Conservation (phyloP, 2,888 invertebrate genomes). For the Polydrusus pterygomalis region DNA sequence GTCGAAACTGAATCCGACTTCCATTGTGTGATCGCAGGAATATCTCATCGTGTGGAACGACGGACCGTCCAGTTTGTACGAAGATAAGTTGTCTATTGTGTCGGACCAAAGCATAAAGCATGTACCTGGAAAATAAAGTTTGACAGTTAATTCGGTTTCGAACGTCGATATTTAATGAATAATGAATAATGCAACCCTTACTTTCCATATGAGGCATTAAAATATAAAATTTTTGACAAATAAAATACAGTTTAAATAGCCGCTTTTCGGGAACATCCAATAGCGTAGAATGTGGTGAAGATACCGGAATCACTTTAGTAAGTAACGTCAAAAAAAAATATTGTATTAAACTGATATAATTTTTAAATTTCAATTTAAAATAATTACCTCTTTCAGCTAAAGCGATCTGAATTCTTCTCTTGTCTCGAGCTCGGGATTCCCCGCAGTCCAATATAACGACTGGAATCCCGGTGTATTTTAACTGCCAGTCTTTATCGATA, state of each 20-base stretch:
- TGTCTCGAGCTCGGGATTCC: slow-evolving; percentile 80
- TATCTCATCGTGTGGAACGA: slow-evolving; percentile 89
- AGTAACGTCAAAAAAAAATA: not conserved
- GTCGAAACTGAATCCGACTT: slow-evolving; percentile 88
- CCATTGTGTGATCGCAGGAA: slow-evolving; percentile 83
- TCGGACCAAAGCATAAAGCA: slow-evolving; percentile 89
- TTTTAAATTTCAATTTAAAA: not conserved
- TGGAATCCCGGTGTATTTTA: slow-evolving; percentile 86
- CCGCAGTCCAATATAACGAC: slow-evolving; percentile 86
- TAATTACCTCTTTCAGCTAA: slow-evolving; percentile 76
- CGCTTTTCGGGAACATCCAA: too few relatives aligned
- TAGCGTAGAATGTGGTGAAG: too few relatives aligned
- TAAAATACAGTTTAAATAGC: too few relatives aligned
- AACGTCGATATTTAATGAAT: not conserved
- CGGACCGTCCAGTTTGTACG: slow-evolving; percentile 81
- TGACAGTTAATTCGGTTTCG: not conserved
- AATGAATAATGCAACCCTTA: too few relatives aligned
- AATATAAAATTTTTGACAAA: too few relatives aligned
- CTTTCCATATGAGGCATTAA: too few relatives aligned
- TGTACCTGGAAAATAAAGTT: slow-evolving; percentile 74
- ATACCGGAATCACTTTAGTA: too few relatives aligned
- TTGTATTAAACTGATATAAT: not conserved
- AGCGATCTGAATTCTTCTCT: slow-evolving; percentile 81
- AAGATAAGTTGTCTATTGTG: slow-evolving; percentile 85
- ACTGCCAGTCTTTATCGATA: slow-evolving; percentile 78